These are phyloP conservation scores for Hylaea fasciaria DNA, from an alignment of 2,888 invertebrate species.

Conservation along the genomic window DNA sequence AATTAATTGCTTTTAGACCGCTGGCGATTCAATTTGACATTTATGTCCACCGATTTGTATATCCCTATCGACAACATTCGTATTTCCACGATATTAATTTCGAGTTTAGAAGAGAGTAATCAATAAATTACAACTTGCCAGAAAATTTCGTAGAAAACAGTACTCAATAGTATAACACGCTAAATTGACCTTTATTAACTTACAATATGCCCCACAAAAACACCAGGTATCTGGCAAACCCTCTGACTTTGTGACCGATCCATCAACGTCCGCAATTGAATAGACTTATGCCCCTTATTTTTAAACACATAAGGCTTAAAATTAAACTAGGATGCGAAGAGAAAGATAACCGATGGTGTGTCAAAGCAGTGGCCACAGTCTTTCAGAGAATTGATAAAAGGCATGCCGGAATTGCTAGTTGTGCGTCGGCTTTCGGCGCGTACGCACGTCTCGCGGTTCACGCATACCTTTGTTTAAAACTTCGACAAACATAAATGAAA, in stretches of 20 bases:
- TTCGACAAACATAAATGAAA: not conserved
- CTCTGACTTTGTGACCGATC: slow-evolving; percentile 30
- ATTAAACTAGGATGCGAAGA: slow-evolving; percentile 55
- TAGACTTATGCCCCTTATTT: slow-evolving; percentile 34
- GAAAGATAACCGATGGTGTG: slow-evolving; percentile 60
- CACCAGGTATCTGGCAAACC: slow-evolving; percentile 25
- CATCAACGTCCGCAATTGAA: slow-evolving; percentile 31
- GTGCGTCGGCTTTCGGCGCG: slow-evolving; percentile 49
- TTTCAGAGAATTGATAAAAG: slow-evolving; percentile 43
- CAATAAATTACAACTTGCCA: slow-evolving; percentile 5
- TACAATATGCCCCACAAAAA: slow-evolving; percentile 30
- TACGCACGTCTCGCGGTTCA: slow-evolving; percentile 47
- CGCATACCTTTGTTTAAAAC: not conserved
- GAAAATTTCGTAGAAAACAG: slow-evolving; percentile 26
- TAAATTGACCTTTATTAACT: slow-evolving; percentile 30
- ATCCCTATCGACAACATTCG: too few relatives aligned
- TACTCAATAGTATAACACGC: slow-evolving; percentile 11
- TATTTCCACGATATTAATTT: too few relatives aligned
- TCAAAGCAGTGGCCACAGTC: slow-evolving; percentile 39
- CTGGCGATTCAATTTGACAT: too few relatives aligned
- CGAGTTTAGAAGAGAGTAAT: too few relatives aligned
- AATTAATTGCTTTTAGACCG: too few relatives aligned
- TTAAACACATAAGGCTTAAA: slow-evolving; percentile 33
- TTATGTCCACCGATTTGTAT: too few relatives aligned
- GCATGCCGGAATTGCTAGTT: slow-evolving; percentile 52